phyloP scores from a whole-genome alignment of 2,113 vertebrate species.

The Paramormyrops kingsleyae region DNA sequence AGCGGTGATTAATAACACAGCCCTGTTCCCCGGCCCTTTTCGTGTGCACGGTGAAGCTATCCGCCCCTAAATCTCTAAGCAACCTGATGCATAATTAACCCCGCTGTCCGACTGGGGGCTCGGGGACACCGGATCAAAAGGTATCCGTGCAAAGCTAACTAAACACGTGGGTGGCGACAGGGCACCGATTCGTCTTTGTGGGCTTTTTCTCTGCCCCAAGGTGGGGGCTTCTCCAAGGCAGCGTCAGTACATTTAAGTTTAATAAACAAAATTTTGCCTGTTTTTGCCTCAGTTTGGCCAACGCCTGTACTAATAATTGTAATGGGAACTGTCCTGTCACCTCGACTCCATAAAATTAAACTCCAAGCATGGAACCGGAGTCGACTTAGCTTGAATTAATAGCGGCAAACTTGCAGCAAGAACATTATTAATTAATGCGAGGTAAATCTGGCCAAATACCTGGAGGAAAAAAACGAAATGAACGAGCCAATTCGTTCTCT shows the following conservation, averaged over 20 bases:
- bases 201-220: not conserved
- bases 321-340: not conserved
- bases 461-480: not conserved
- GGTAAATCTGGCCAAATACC: not conserved
- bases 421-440: slow-evolving; percentile 5
- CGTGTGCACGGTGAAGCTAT: not conserved
- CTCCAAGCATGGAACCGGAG: not conserved
- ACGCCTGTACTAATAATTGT: not conserved
- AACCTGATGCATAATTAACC: not conserved
- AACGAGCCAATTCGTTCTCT: not conserved
- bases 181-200: not conserved
- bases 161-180: not conserved
- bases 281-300: not conserved
- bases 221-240: not conserved
- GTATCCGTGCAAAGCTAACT: not conserved
- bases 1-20: not conserved
- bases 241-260: not conserved
- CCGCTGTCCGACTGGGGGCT: not conserved
- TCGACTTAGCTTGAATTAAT: not conserved
- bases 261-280: not conserved
- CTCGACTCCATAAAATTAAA: not conserved
- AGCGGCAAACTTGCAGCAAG: not conserved
- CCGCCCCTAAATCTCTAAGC: not conserved
- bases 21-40: not conserved
- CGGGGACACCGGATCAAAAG: not conserved